These are phyloP conservation scores for Potorous gilbertii DNA, from an alignment of 2,797 vertebrate species.

Conservation along the genomic window DNA sequence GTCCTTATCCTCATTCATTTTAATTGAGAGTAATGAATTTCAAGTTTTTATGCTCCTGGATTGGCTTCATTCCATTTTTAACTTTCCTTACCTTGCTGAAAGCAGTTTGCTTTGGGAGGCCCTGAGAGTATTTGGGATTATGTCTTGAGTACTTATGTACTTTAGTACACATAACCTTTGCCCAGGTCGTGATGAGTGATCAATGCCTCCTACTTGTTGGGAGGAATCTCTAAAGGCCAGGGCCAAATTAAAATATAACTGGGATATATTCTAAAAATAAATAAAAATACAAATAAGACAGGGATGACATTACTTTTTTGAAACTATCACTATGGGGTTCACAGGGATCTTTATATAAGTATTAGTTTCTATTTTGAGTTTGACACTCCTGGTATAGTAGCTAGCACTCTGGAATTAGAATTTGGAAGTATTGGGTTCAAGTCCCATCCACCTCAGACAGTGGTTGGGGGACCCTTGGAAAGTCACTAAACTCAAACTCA, in stretches of 20 bases:
- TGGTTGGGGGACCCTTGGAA: background rate
- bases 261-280: background rate
- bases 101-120: slow-evolving; percentile 71
- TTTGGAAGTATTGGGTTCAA: background rate
- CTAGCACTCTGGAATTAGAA: background rate
- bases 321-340: background rate
- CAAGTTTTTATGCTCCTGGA: slow-evolving; percentile 77
- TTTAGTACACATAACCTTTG: background rate
- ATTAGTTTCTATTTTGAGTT: background rate
- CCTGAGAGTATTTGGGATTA: slow-evolving; percentile 5
- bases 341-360: background rate
- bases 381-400: background rate
- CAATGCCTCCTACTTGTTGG: background rate
- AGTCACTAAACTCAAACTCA: background rate
- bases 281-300: background rate
- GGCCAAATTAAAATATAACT: background rate
- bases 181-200: background rate
- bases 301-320: background rate
- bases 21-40: slow-evolving; percentile 83
- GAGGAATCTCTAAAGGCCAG: background rate
- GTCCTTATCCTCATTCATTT: slow-evolving; percentile 81
- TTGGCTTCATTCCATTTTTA: slow-evolving; percentile 77
- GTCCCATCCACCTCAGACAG: background rate
- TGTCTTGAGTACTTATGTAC: background rate
- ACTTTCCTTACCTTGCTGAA: slow-evolving; percentile 79